Evolutionary conservation across 1,140 invertebrate species (phyloP), one percentile per base, ranked within the genome.

Genomic region (Meloidogyne chitwoodi): DNA sequence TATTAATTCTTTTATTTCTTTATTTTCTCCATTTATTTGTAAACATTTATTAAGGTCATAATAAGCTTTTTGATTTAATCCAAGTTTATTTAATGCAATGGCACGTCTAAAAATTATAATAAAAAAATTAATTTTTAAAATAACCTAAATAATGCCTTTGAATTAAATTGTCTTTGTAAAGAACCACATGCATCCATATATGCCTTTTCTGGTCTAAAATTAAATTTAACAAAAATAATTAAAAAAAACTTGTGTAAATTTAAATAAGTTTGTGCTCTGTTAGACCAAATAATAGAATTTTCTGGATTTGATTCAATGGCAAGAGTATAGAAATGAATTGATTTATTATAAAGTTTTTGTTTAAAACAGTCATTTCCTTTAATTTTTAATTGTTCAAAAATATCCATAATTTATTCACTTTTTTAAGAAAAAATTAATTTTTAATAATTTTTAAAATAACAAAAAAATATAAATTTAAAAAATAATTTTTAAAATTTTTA

Each of bases 331-430:
- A 73, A 61, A 11, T 56, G 27, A 29, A 73, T 64, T n/a, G 71
- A 34, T 26, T 73, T 73, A 38, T 73, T 73, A 22, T 56, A 73
- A 27, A 73, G 71, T 63, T 63, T 56, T n/a, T 34, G 48, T n/a
- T 64, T 61, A 63, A 73, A 73, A 64, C 71, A 73, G 63, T 73
- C 71, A 61, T 73, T 73, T 65, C 27, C 71, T 34, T 73, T 34
- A 26, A 26, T 64, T 31, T 63, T 73, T 56, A 73, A 61, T 38
- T 61, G 56, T 64, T 64, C 48, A 16, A 56, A 56, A 56, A 56
- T 64, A 29, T 73, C 71, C 44, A 44, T 44, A n/a, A 19, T n/a
- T 41, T 8, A 29, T 19, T 68, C n/a, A 14, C 16, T n/a, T n/a
- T n/a, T n/a, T n/a, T n/a, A n/a, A n/a, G n/a, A 44, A 68, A 44